These are phyloP conservation scores for Psittacula echo DNA, from an alignment of 2,797 vertebrate species.

Conservation along the genomic window DNA sequence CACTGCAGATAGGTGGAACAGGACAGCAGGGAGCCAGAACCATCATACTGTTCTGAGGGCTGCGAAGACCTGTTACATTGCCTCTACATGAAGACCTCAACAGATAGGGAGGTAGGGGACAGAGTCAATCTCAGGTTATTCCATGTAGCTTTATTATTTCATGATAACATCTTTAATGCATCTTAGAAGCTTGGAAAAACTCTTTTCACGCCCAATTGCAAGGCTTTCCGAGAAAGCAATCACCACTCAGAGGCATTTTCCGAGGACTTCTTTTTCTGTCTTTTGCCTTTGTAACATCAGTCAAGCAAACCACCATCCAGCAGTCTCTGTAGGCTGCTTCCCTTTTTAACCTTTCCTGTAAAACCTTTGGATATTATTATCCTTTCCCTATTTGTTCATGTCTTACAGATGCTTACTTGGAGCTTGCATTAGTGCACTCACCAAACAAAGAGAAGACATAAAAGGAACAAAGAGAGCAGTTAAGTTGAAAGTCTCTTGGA, in stretches of 20 bases:
- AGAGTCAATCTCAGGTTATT: neutral
- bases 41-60: neutral
- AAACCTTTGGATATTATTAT: slow-evolving; percentile 50
- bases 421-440: neutral
- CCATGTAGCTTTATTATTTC: slow-evolving; percentile 33
- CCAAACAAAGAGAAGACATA: slow-evolving; percentile 43
- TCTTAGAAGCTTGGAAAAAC: neutral
- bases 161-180: slow-evolving; percentile 36
- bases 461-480: slow-evolving; percentile 29
- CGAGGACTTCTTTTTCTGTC: slow-evolving; percentile 34
- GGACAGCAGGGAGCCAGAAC: neutral
- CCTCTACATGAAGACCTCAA: neutral
- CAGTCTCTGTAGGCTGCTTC: slow-evolving; percentile 10
- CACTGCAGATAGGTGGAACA: neutral
- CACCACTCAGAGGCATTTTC: slow-evolving; percentile 46
- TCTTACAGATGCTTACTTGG: slow-evolving; percentile 42
- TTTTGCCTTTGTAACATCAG: slow-evolving; percentile 47
- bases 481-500: slow-evolving; percentile 22
- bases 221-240: slow-evolving; percentile 46
- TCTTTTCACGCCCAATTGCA: slow-evolving; percentile 54
- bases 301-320: slow-evolving; percentile 14
- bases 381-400: slow-evolving; percentile 37
- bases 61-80: neutral
- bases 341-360: slow-evolving; percentile 42
- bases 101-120: neutral